Evolutionary conservation across 2,888 invertebrate genomes (phyloP).

Genomic region (Syrista parreyssii): DNA sequence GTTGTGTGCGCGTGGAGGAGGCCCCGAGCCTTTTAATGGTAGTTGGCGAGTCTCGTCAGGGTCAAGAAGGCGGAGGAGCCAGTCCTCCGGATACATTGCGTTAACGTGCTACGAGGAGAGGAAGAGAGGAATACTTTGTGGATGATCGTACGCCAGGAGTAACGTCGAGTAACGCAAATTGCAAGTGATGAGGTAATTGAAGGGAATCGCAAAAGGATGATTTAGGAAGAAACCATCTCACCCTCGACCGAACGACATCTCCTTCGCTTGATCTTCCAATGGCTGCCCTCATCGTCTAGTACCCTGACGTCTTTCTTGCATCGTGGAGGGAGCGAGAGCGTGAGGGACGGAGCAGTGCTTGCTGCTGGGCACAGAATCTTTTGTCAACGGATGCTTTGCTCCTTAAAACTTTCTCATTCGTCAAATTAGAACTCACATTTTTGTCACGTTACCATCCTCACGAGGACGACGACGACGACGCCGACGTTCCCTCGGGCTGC

Average conservation of each 20-base stretch:
- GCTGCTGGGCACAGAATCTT: too few relatives aligned
- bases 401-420: slow-evolving; percentile 58
- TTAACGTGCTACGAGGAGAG: neutral
- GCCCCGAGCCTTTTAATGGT: slow-evolving; percentile 13
- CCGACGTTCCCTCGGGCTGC: slow-evolving; percentile 43
- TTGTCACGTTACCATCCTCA: slow-evolving; percentile 29
- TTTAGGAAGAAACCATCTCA: too few relatives aligned
- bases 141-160: neutral
- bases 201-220: too few relatives aligned
- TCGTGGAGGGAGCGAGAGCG: slow-evolving; percentile 1
- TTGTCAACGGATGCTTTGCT: slow-evolving; percentile 11
- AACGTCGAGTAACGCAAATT: too few relatives aligned
- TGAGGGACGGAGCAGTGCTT: too few relatives aligned
- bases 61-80: neutral
- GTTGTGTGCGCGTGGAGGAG: slow-evolving; percentile 24
- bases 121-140: neutral
- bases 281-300: too few relatives aligned
- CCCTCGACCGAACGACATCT: too few relatives aligned
- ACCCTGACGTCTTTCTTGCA: too few relatives aligned
- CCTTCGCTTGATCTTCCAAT: too few relatives aligned
- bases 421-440: slow-evolving; percentile 58
- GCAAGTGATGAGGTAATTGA: too few relatives aligned
- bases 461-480: slow-evolving; percentile 20
- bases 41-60: slow-evolving; percentile 5
- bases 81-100: neutral